Conservation (phyloP, 2,797 vertebrate genomes). For the Enteromius thamalakanensis region DNA sequence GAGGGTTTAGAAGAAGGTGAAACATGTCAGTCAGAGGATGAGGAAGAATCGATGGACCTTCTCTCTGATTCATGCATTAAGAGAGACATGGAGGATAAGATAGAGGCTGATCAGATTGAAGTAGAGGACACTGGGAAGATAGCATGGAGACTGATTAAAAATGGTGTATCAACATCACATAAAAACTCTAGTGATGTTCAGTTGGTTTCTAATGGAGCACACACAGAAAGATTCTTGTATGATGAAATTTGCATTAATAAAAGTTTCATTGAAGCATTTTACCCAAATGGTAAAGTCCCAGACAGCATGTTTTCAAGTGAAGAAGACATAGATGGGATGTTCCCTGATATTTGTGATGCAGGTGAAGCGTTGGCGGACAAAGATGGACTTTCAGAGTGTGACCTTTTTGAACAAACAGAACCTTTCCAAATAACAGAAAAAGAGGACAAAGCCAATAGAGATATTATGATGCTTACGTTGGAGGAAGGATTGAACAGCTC, state of each 20-base stretch:
- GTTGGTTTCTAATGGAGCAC: slow-evolving; percentile 16
- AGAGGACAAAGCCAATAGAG: slow-evolving; percentile 30
- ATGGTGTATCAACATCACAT: slow-evolving; percentile 32
- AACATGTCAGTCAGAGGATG: slow-evolving; percentile 70
- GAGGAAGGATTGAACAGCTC: slow-evolving; percentile 43
- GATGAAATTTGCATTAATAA: slow-evolving; percentile 41
- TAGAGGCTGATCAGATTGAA: slow-evolving; percentile 32
- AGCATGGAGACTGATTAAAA: slow-evolving; percentile 39
- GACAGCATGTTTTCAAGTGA: slow-evolving; percentile 35
- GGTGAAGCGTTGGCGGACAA: slow-evolving; percentile 58
- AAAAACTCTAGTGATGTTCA: slow-evolving; percentile 27
- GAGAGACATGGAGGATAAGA: slow-evolving; percentile 49
- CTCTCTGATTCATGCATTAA: slow-evolving; percentile 70
- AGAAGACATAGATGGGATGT: slow-evolving; percentile 45
- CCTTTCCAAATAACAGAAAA: slow-evolving; percentile 25
- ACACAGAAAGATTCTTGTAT: slow-evolving; percentile 33
- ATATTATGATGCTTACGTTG: slow-evolving; percentile 45
- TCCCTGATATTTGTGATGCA: slow-evolving; percentile 56
- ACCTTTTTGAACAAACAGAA: slow-evolving; percentile 53
- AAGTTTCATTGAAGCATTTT: slow-evolving; percentile 61
- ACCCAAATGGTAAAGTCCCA: slow-evolving; percentile 14
- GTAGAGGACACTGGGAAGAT: slow-evolving; percentile 54
- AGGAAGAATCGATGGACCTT: slow-evolving; percentile 72
- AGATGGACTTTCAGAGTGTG: slow-evolving; percentile 59
- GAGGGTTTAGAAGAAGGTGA: slow-evolving; percentile 63